A percentile compares a stretch with the other conserved stretches of the same genome.
Conservation (phyloP, 2,888 invertebrate genomes). For the Shargacucullia verbasci region DNA sequence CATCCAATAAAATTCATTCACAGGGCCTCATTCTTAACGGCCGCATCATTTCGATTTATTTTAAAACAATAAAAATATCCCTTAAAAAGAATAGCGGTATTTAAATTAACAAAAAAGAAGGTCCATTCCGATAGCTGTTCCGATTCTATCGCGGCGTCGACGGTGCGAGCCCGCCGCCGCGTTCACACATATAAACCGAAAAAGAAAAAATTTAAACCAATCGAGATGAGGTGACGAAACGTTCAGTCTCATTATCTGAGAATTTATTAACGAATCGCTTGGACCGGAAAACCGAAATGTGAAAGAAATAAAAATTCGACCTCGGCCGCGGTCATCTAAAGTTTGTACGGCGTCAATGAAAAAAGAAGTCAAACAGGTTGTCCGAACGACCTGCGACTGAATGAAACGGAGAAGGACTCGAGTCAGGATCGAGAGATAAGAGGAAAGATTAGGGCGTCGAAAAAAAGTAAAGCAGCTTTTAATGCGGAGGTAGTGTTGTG, state of each 20-base stretch:
- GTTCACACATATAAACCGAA: slow-evolving; percentile 86
- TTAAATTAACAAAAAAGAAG: slow-evolving; percentile 86
- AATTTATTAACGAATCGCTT: slow-evolving; percentile 89
- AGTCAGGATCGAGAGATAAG: slow-evolving; percentile 86
- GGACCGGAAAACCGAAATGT: slow-evolving; percentile 89
- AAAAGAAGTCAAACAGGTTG: slow-evolving; percentile 87
- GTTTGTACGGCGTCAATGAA: slow-evolving; percentile 88
- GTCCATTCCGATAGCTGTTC: slow-evolving; percentile 77
- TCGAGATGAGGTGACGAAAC: slow-evolving; percentile 89
- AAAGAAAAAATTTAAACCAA: slow-evolving; percentile 85
- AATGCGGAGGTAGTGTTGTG: slow-evolving; percentile 87
- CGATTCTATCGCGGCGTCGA: slow-evolving; percentile 80
- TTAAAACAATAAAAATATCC: slow-evolving; percentile 70
- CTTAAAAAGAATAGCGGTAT: slow-evolving; percentile 83
- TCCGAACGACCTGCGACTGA: slow-evolving; percentile 84
- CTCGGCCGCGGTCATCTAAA: slow-evolving; percentile 88
- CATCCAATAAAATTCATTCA: slow-evolving; percentile 44
- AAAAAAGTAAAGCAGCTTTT: slow-evolving; percentile 86
- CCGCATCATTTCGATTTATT: slow-evolving; percentile 56
- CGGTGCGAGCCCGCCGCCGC: slow-evolving; percentile 80
- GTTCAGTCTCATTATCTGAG: slow-evolving; percentile 89
- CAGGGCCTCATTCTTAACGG: slow-evolving; percentile 47
- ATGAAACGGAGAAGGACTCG: slow-evolving; percentile 86
- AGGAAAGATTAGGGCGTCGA: slow-evolving; percentile 84
- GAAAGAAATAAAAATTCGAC: slow-evolving; percentile 89